Evolutionary conservation across 2,797 vertebrate genomes (phyloP), one percentile per base, ranked within the genome.

Genomic region (Phoeniculus purpureus): DNA sequence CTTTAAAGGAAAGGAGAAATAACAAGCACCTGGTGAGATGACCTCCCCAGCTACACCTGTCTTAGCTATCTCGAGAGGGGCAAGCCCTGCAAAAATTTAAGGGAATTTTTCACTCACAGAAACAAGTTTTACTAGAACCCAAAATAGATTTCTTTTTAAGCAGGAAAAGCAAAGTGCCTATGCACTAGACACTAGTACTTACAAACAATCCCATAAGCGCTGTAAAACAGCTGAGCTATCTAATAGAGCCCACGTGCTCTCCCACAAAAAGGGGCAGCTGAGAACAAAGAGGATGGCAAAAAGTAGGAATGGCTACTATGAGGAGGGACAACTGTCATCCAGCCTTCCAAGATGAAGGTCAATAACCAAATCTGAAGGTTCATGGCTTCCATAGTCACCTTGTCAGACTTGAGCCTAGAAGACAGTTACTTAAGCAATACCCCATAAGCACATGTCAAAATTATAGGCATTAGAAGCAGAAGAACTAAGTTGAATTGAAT

Each of bases 181-280:
- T 15, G 62, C 62, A 92, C 91, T 92, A 32, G 29, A 85, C 85
- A 81, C 10, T 21, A 32, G 13, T 22, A 40, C 15, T 83, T 43
- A 58, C 25, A 70, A 59, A 62, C 34, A 59, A 51, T 55, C n/a
- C 37, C 26, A 15, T 9, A 37, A 78, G 22, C 40, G 58, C 21
- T 34, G 16, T 10, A 72, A 86, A 21, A 40, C 8, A 26, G 10
- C 32, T 68, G 14, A 76, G 12, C 14, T 29, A 79, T 31, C 43
- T 72, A 73, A 59, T 3, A 48, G 26, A 16, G 18, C 10, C 10
- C 34, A 26, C 3, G 2, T 0, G 3, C 6, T 65, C n/a, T 40
- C 23, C 8, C 3, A 16, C 8, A 59, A 18, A 32, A 82, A 87
- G 65, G 14, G 15, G 15, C 15, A 86, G 29, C 21, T 34, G 26